phyloP scores from a whole-genome alignment of 2,797 vertebrate species.

The Thamnophis elegans region DNA sequence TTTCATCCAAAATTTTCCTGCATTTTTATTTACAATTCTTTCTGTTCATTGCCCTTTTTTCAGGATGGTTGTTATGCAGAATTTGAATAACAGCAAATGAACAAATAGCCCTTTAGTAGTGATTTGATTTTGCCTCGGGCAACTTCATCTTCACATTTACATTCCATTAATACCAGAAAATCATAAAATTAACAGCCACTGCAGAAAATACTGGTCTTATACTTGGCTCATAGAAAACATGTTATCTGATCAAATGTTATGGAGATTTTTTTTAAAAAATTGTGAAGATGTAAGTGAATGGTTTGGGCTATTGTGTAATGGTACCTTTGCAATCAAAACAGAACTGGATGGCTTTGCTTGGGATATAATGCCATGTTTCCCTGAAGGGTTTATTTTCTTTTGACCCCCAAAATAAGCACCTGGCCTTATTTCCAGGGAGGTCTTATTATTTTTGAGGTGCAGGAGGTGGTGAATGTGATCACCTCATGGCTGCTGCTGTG shows the following conservation, averaged over 20 bases:
- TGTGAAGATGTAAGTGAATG: neutral
- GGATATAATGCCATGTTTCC: too few relatives aligned
- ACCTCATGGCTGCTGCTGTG: too few relatives aligned
- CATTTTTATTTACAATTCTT: neutral
- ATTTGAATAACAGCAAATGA: neutral
- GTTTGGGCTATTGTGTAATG: neutral
- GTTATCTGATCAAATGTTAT: neutral
- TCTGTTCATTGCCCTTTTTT: neutral
- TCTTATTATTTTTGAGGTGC: too few relatives aligned
- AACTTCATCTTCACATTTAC: neutral
- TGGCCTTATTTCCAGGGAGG: too few relatives aligned
- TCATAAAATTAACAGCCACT: neutral
- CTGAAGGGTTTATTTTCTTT: too few relatives aligned
- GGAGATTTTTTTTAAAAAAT: neutral
- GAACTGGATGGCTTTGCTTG: neutral
- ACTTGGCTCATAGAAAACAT: neutral
- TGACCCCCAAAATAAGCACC: too few relatives aligned
- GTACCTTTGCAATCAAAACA: neutral
- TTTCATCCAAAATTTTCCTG: neutral
- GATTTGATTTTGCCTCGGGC: neutral
- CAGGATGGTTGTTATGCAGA: neutral
- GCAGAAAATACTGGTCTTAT: neutral
- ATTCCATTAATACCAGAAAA: neutral
- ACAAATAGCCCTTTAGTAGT: neutral
- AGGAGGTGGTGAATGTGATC: too few relatives aligned